These are phyloP conservation scores for Ceratina calcarata DNA, from an alignment of 1,140 invertebrate species.

Conservation along the genomic window DNA sequence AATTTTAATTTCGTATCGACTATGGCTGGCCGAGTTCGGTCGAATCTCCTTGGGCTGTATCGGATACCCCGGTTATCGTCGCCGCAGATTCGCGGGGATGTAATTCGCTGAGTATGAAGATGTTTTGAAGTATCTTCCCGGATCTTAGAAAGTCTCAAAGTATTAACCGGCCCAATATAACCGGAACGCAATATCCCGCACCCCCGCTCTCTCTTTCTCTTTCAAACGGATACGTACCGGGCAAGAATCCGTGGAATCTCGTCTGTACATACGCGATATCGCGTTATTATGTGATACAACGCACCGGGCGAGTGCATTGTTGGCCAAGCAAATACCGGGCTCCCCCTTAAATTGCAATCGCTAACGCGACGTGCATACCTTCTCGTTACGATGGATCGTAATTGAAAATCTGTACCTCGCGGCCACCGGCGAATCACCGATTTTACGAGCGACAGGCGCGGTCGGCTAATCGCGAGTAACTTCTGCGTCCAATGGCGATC, in stretches of 20 bases:
- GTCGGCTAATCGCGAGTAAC: neutral
- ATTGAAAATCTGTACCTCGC: conserved; percentile 1
- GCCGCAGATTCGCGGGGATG: neutral
- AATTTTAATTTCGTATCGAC: neutral
- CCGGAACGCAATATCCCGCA: conserved; percentile 15
- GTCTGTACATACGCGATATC: conserved; percentile 10
- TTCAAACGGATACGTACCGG: neutral
- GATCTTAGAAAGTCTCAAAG: conserved; percentile 9
- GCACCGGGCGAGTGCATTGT: conserved; percentile 1
- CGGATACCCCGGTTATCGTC: neutral
- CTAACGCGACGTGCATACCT: neutral
- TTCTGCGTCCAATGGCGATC: too few relatives aligned
- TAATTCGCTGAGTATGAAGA: conserved; percentile 6
- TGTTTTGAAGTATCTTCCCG: conserved; percentile 1
- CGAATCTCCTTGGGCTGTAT: neutral
- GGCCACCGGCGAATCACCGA: neutral
- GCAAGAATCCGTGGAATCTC: conserved; percentile 41
- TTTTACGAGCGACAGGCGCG: neutral
- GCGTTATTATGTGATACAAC: conserved; percentile 30
- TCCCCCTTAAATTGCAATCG: conserved; percentile 3
- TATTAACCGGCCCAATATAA: conserved; percentile 16
- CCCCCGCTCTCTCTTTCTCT: neutral
- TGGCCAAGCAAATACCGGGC: conserved; percentile 12
- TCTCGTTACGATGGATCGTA: neutral
- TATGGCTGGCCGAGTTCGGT: neutral